A percentile compares a stretch with the other conserved stretches of the same genome.
These are phyloP conservation scores for Dryobota labecula DNA, from an alignment of 2,888 invertebrate genomes.

Conservation along the genomic window DNA sequence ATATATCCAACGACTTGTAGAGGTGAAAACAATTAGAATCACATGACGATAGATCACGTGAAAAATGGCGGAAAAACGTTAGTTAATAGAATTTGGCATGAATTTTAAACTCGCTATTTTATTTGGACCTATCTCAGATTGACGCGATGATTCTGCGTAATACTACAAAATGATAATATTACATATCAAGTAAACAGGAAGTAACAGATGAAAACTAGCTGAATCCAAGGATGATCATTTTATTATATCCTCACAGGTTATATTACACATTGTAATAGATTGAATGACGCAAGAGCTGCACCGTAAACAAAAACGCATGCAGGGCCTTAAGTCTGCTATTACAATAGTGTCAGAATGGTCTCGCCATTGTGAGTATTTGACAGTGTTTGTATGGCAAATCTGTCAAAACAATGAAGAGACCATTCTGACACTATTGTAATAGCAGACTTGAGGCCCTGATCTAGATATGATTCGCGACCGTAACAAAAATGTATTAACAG, in stretches of 20 bases:
- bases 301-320: conserved; percentile 29
- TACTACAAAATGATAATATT: conserved; percentile 4
- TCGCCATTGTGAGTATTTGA: too few relatives aligned
- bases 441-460: too few relatives aligned
- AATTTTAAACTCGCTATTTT: background rate
- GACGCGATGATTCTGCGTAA: background rate
- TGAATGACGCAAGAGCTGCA: conserved; percentile 33
- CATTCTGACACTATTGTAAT: too few relatives aligned
- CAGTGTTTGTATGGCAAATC: too few relatives aligned
- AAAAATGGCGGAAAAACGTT: background rate
- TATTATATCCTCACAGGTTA: conserved; percentile 6
- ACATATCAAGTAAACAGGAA: conserved; percentile 28
- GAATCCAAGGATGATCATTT: conserved; percentile 7
- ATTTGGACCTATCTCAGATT: conserved; percentile 1
- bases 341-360: too few relatives aligned
- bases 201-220: background rate
- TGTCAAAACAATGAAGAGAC: too few relatives aligned
- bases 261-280: conserved; percentile 9
- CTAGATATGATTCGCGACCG: too few relatives aligned
- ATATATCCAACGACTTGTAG: background rate
- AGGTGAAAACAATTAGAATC: background rate
- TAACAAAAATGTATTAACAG: too few relatives aligned
- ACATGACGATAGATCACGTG: background rate
- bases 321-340: too few relatives aligned
- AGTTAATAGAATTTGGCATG: background rate